phyloP scores from a whole-genome alignment of 1,140 invertebrate genomes.

The Papilio glaucus region DNA sequence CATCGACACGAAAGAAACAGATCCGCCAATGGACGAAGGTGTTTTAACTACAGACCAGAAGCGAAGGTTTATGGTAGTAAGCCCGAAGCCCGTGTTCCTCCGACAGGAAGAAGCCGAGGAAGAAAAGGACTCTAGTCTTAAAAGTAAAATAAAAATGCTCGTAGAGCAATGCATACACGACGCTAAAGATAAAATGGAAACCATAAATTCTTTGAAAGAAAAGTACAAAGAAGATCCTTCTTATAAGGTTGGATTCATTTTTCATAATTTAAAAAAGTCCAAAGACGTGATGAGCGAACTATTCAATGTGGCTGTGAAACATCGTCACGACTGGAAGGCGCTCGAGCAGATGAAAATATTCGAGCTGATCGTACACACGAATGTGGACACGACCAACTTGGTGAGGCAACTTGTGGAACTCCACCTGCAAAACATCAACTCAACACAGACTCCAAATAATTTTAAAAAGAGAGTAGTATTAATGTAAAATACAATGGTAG shows the following conservation, averaged over 20 bases:
- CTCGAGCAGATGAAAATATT: conserved; percentile 73
- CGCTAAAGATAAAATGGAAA: conserved; percentile 56
- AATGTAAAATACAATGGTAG: conserved; percentile 36
- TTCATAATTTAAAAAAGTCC: conserved; percentile 67
- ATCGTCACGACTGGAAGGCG: conserved; percentile 69
- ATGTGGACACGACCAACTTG: conserved; percentile 70
- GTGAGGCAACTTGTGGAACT: conserved; percentile 67
- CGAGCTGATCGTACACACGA: conserved; percentile 70
- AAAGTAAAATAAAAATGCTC: conserved; percentile 62
- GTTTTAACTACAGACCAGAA: background rate
- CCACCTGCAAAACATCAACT: conserved; percentile 59
- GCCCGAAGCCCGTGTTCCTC: conserved; percentile 4
- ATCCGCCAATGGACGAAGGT: background rate
- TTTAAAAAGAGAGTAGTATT: conserved; percentile 54
- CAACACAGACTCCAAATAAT: conserved; percentile 41
- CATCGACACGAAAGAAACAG: conserved; percentile 8
- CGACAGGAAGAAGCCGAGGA: conserved; percentile 43
- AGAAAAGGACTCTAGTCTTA: conserved; percentile 61
- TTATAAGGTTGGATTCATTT: conserved; percentile 68
- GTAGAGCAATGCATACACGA: conserved; percentile 65
- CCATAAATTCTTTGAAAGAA: conserved; percentile 52
- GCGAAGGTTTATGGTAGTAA: conserved; percentile 49
- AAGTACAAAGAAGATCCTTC: conserved; percentile 49
- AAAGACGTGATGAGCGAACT: conserved; percentile 69
- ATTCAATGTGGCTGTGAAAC: conserved; percentile 71